Base-by-base conservation (phyloP, 2,888 invertebrate genomes). In the Cremastinae sp. region DNA sequence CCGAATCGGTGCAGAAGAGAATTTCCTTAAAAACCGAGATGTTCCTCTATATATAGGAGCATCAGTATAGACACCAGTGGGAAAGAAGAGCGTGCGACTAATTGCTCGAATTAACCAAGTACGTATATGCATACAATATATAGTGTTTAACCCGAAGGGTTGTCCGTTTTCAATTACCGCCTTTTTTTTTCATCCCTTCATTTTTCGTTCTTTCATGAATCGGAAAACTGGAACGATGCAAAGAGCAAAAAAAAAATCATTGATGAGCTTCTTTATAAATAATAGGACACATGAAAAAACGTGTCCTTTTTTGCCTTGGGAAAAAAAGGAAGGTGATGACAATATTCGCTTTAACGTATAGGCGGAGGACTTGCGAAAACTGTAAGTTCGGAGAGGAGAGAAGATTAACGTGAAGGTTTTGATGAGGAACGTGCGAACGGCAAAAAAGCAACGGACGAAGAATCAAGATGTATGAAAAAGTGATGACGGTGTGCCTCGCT, bases 61-160 rank as follows among this genome's bases (percentile, higher is more conserved):
- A n/a, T n/a, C 1, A 2, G 51, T 18, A 18, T 16, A 20, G 22
- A n/a, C 20, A 5, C 1, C 58, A n/a, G 12, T 20, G 35, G 37
- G 16, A 62, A 58, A 56, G 39, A 68, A 62, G n/a, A n/a, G 47
- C 47, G 65, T 66, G 41, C 39, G 71, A 62, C 65, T 75, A 70
- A 75, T 66, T 71, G 65, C 55, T 66, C 65, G 65, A 75, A 56
- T 55, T 39, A 55, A 61, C 55, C 45, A 18, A 45, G 45, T 16
- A 53, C 39, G 49, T n/a, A n/a, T n/a, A n/a, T n/a, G n/a, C n/a
- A n/a, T n/a, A n/a, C n/a, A n/a, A n/a, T n/a, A n/a, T n/a, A n/a
- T n/a, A n/a, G n/a, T n/a, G 14, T 65, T 70, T 56, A 20, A 49
- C 20, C 64, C 22, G 39, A 41, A 71, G 53, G 10, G 16, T 1